A percentile compares a stretch with the other conserved stretches of the same genome.
These are phyloP conservation scores for Sitta europaea DNA, from an alignment of 2,113 vertebrate genomes.

Conservation along the genomic window DNA sequence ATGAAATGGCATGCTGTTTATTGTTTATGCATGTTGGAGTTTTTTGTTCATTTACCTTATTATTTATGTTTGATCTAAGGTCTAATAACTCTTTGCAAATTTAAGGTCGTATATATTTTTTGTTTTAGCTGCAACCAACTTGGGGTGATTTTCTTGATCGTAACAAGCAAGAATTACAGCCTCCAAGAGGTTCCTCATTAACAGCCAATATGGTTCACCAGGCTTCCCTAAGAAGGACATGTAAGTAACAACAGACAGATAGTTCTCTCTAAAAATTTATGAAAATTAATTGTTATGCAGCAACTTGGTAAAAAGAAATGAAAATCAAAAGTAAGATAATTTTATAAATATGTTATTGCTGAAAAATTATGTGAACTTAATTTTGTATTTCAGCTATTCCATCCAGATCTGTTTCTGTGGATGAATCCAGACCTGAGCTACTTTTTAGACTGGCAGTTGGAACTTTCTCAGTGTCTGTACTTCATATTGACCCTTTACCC, in stretches of 20 bases:
- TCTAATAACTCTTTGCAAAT: background rate
- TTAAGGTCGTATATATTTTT: background rate
- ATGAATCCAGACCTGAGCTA: conserved; percentile 93
- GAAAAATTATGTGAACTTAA: conserved; percentile 52
- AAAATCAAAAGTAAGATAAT: conserved; percentile 29
- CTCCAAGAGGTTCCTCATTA: conserved; percentile 65
- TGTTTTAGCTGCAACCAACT: conserved; percentile 72
- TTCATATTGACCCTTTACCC: conserved; percentile 95
- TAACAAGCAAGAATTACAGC: conserved; percentile 78
- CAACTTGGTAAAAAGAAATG: background rate
- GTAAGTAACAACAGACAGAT: conserved; percentile 72
- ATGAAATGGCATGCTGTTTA: background rate
- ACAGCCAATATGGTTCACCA: conserved; percentile 73
- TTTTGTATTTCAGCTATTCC: conserved; percentile 83
- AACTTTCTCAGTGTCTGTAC: conserved; percentile 85
- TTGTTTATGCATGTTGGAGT: background rate
- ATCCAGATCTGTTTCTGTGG: conserved; percentile 85
- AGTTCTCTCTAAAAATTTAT: background rate
- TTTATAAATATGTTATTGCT: conserved; percentile 15
- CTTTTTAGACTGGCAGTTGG: conserved; percentile 85
- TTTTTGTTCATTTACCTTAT: background rate
- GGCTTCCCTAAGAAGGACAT: conserved; percentile 76
- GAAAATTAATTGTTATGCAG: background rate
- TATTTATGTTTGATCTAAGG: background rate
- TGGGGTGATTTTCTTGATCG: conserved; percentile 92